These are phyloP conservation scores for Chloebia gouldiae DNA, from an alignment of 2,113 vertebrate genomes.

Conservation along the genomic window DNA sequence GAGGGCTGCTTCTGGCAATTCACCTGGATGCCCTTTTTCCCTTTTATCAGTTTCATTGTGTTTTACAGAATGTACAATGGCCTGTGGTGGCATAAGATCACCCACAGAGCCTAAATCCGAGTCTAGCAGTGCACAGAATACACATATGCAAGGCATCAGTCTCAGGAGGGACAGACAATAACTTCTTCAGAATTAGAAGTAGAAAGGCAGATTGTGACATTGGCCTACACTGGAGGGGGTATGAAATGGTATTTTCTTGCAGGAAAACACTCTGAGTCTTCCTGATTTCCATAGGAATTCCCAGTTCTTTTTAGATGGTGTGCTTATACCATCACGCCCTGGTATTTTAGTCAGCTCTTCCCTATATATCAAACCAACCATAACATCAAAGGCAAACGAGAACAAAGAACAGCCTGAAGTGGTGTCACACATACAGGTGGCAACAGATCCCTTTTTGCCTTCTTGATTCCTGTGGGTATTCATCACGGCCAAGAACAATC, in stretches of 20 bases:
- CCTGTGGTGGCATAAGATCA: neutral
- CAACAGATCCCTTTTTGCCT: neutral
- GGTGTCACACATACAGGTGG: neutral
- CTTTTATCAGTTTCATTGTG: constrained; percentile 42
- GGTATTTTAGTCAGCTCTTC: neutral
- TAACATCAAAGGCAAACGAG: constrained; percentile 3
- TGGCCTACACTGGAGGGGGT: neutral
- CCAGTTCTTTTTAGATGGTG: neutral
- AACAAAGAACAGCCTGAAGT: constrained; percentile 38
- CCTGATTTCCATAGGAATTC: neutral
- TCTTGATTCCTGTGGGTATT: neutral
- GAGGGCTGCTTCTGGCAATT: constrained; percentile 45
- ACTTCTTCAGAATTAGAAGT: constrained; percentile 16
- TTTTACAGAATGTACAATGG: constrained; percentile 30
- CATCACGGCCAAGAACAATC: neutral
- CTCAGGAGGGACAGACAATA: neutral
- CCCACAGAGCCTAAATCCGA: constrained; percentile 1
- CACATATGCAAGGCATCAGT: neutral
- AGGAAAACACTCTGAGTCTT: neutral
- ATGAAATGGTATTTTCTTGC: neutral
- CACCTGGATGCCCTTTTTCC: constrained; percentile 18
- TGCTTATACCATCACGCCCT: neutral
- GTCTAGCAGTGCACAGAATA: neutral
- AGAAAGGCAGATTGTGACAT: neutral
- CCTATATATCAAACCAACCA: neutral